Evolutionary conservation across 2,888 invertebrate genomes (phyloP).

Genomic region (Cosmopolites sordidus): DNA sequence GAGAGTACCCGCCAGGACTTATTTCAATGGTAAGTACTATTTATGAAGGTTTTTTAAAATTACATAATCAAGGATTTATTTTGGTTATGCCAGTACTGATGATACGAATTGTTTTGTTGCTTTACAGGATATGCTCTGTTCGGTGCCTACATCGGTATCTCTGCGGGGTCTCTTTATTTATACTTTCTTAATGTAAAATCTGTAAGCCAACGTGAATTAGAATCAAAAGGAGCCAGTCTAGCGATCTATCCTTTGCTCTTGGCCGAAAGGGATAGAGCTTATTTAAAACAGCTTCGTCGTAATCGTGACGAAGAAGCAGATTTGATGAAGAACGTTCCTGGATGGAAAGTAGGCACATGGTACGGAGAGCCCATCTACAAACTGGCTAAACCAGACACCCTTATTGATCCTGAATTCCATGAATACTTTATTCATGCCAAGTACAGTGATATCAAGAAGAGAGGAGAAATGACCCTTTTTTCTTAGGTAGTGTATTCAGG

Average conservation of each 20-base stretch:
- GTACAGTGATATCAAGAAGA: slow-evolving; percentile 51
- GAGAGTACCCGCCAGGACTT: slow-evolving; percentile 67
- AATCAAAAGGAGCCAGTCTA: slow-evolving; percentile 71
- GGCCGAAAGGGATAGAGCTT: slow-evolving; percentile 83
- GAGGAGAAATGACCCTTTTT: slow-evolving; percentile 54
- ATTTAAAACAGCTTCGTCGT: slow-evolving; percentile 69
- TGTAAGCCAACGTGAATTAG: slow-evolving; percentile 58
- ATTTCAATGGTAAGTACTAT: slow-evolving; percentile 58
- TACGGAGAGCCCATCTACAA: slow-evolving; percentile 80
- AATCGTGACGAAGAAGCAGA: slow-evolving; percentile 82
- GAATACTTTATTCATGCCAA: slow-evolving; percentile 71
- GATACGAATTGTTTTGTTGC: no score
- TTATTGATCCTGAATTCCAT: slow-evolving; percentile 59
- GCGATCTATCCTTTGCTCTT: slow-evolving; percentile 72
- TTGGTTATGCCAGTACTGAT: no score
- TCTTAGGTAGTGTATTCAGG: slow-evolving; percentile 30
- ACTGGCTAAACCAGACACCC: slow-evolving; percentile 59
- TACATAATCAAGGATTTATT: slow-evolving; percentile 4
- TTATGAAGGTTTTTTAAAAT: neutral
- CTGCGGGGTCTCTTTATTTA: slow-evolving; percentile 55
- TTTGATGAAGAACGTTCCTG: slow-evolving; percentile 82
- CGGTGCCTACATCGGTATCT: slow-evolving; percentile 57
- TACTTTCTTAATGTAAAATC: slow-evolving; percentile 56
- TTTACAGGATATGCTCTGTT: slow-evolving; percentile 60
- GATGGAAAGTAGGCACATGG: slow-evolving; percentile 65